Percentiles rank a stretch among this genome's conserved stretches.
Evolutionary conservation across 2,797 vertebrate species (phyloP).

Genomic region (Gallinago nigripennis): DNA sequence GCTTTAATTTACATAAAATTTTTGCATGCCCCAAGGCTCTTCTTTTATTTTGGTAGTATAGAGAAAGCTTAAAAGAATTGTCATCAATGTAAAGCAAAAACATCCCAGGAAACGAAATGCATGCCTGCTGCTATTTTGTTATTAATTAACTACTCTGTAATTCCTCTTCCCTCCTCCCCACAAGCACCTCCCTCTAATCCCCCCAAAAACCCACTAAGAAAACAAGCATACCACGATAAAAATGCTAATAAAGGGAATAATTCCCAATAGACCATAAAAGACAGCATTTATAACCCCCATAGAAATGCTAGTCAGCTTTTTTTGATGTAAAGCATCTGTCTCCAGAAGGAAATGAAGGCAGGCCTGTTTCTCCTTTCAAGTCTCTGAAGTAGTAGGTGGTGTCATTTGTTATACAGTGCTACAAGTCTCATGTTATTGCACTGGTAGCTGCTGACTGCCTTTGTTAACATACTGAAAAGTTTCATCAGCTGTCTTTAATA

Average conservation of each 20-base stretch:
- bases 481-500: constrained; percentile 73
- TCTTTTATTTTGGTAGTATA: not conserved
- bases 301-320: constrained; percentile 63
- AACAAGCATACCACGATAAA: constrained; percentile 35
- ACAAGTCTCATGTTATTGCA: constrained; percentile 55
- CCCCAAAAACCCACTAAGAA: not conserved
- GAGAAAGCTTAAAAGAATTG: not conserved
- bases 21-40: not conserved
- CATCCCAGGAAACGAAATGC: not conserved
- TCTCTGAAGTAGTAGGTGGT: constrained; percentile 65
- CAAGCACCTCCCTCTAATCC: rapidly evolving
- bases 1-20: not conserved
- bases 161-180: not conserved
- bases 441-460: constrained; percentile 60
- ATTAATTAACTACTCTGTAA: not conserved
- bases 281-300: constrained; percentile 37
- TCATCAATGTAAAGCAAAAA: not conserved
- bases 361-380: constrained; percentile 63
- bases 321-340: constrained; percentile 76
- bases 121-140: constrained; percentile 13
- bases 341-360: constrained; percentile 70
- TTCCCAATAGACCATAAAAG: constrained; percentile 57
- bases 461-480: constrained; percentile 66
- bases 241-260: constrained; percentile 56
- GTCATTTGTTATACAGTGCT: constrained; percentile 66